These are phyloP conservation scores for Heliconius aoede DNA, from an alignment of 2,888 invertebrate species.

Conservation along the genomic window DNA sequence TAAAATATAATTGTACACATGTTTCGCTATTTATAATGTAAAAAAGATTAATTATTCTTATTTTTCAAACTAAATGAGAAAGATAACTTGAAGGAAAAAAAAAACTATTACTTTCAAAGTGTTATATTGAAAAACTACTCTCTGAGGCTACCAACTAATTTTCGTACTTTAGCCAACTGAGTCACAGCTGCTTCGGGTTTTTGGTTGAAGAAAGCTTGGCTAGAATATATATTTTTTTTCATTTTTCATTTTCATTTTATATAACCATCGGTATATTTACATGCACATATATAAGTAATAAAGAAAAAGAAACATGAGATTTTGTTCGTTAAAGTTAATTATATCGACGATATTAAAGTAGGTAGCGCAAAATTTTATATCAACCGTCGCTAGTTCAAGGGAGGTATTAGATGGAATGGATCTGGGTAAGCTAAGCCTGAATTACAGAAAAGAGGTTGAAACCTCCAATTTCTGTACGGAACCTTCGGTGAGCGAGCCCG, in stretches of 20 bases:
- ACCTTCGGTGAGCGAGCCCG: no score
- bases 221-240: constrained; percentile 9
- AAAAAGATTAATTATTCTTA: not conserved
- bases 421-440: no score
- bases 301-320: no score
- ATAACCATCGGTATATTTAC: not conserved
- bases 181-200: constrained; percentile 10
- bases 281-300: not conserved
- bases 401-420: no score
- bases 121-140: constrained; percentile 15
- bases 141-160: constrained; percentile 13
- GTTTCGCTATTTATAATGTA: not conserved
- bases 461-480: no score
- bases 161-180: constrained; percentile 6
- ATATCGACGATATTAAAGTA: not conserved
- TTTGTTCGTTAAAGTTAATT: no score
- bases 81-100: not conserved
- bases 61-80: not conserved
- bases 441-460: no score
- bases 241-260: not conserved
- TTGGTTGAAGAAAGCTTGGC: not conserved
- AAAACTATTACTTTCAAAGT: constrained; percentile 9
- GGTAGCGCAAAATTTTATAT: no score
- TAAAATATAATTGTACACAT: no score
- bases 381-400: no score